Evolutionary conservation across 2,113 vertebrate species (phyloP).

Genomic region (Cricetomys ansorgei): DNA sequence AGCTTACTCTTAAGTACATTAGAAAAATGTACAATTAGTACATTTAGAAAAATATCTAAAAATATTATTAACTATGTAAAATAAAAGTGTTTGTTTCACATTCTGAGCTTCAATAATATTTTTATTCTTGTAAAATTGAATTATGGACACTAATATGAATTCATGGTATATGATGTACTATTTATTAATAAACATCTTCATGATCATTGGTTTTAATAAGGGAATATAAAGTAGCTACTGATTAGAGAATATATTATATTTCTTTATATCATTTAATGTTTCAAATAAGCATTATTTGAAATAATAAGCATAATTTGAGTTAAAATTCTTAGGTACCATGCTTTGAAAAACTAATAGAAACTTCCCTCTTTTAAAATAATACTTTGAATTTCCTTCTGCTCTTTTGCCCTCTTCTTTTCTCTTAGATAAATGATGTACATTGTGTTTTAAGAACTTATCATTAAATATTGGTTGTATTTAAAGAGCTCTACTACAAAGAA

Average conservation of each 20-base stretch:
- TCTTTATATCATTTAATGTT: slow-evolving; percentile 53
- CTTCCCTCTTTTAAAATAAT: slow-evolving; percentile 75
- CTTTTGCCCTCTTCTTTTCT: slow-evolving; percentile 79
- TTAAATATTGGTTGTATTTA: slow-evolving; percentile 42
- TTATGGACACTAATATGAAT: slow-evolving; percentile 24
- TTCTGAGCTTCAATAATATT: slow-evolving; percentile 73
- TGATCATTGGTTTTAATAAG: slow-evolving; percentile 66
- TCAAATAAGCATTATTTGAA: slow-evolving; percentile 61
- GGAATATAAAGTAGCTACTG: slow-evolving; percentile 57
- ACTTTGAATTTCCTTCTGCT: slow-evolving; percentile 67
- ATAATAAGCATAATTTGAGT: no score
- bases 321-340: slow-evolving; percentile 63
- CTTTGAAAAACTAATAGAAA: slow-evolving; percentile 57
- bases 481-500: slow-evolving; percentile 13
- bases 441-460: slow-evolving; percentile 76
- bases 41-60: slow-evolving; percentile 68
- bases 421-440: slow-evolving; percentile 86
- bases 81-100: slow-evolving; percentile 70
- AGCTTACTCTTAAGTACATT: slow-evolving; percentile 66
- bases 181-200: slow-evolving; percentile 37
- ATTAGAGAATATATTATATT: slow-evolving; percentile 56
- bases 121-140: slow-evolving; percentile 72
- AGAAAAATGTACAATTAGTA: no score
- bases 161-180: slow-evolving; percentile 31
- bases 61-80: slow-evolving; percentile 65